Evolutionary conservation across 2,888 invertebrate species (phyloP), one percentile per base, ranked within the genome.

Genomic region (Erebia palarica): DNA sequence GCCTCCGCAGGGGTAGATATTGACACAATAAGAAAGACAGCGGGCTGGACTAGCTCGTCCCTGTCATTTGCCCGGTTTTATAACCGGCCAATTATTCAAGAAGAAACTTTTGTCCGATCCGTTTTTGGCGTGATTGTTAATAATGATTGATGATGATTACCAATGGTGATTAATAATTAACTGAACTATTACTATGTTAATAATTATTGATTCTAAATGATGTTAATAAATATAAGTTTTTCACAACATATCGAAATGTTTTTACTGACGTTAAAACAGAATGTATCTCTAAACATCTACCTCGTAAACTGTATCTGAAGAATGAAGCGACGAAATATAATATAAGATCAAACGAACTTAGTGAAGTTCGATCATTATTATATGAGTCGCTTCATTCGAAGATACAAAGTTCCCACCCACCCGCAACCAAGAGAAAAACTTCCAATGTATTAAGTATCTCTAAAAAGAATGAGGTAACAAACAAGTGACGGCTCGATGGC

Each of bases 351-450:
- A 14, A 51, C 8, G n/a, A 14, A 51, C 51, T n/a, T n/a, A 10
- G 44, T 44, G 44, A 51, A n/a, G 51, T 51, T 51, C 51, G 51
- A 51, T 51, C 51, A n/a, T 51, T 51, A 51, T 51, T 51, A 51
- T 51, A 51, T 51, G 51, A 51, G 51, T 51, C n/a, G 51, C 51
- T n/a, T 51, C n/a, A 51, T 51, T n/a, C n/a, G 51, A 51, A 51
- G 51, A 51, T 51, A 51, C 51, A 49, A n/a, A n/a, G n/a, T n/a
- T n/a, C n/a, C n/a, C n/a, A n/a, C n/a, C n/a, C n/a, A n/a, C n/a
- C n/a, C n/a, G n/a, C n/a, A n/a, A n/a, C n/a, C n/a, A n/a, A n/a
- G n/a, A n/a, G n/a, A n/a, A n/a, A n/a, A n/a, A n/a, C n/a, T n/a
- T n/a, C n/a, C n/a, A n/a, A n/a, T n/a, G n/a, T n/a, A n/a, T n/a